Conservation (phyloP, 2,888 invertebrate species). For the Celastrina argiolus region DNA sequence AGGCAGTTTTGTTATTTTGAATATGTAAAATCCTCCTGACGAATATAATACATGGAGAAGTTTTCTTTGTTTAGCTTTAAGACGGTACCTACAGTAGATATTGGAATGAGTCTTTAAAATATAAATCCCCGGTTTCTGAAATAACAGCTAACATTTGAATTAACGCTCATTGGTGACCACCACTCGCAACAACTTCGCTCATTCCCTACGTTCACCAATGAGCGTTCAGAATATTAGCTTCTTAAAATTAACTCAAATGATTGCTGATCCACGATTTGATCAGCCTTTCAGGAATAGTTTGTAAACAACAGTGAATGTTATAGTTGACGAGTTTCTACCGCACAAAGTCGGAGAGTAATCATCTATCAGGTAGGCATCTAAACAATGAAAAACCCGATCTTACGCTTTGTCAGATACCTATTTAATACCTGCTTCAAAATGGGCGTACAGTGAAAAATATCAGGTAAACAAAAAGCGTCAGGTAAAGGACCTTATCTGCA, state of each 20-base stretch:
- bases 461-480: not conserved
- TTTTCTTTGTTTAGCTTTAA: not conserved
- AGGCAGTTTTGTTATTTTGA: not conserved
- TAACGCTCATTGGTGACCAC: too few relatives aligned
- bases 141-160: too few relatives aligned
- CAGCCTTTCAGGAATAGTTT: too few relatives aligned
- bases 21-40: not conserved
- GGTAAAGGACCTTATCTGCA: not conserved
- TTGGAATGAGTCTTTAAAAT: constrained; percentile 43
- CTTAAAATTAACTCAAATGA: too few relatives aligned
- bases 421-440: not conserved
- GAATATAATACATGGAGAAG: not conserved
- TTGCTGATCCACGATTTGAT: too few relatives aligned
- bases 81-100: too few relatives aligned
- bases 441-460: not conserved
- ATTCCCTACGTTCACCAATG: too few relatives aligned
- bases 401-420: constrained; percentile 33
- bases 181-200: too few relatives aligned
- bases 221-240: too few relatives aligned
- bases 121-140: too few relatives aligned
- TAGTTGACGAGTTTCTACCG: too few relatives aligned
- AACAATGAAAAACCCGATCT: constrained; percentile 58
- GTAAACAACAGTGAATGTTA: too few relatives aligned
- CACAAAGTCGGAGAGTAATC: constrained; percentile 55
- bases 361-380: constrained; percentile 47